Evolutionary conservation across 2,113 vertebrate species (phyloP), one percentile per base, ranked within the genome.

Genomic region (Otus sunia): DNA sequence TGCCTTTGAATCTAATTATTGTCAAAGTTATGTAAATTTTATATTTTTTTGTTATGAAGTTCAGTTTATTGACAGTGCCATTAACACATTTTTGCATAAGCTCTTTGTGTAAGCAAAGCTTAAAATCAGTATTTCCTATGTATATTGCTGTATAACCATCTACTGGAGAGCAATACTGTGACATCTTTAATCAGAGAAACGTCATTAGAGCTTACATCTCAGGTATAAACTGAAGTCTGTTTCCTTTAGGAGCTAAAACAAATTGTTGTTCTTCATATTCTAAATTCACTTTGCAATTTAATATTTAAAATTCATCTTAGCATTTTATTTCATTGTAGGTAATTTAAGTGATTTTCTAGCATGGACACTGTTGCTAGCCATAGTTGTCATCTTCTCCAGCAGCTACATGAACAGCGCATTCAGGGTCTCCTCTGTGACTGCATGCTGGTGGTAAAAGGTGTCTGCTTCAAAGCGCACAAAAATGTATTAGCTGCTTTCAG

Each of bases 391-490:
- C 99, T 99, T 45, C 99, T 99, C 11, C 99, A 99, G 98, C 99
- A 99, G 96, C 98, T 99, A 15, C 99, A 99, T 16, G 99, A 99
- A 85, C 99, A 99, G 96, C 99, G 99, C 30, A 99, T 99, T 64
- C 99, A 99, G 94, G 99, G 99, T 10, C 98, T 99, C 92, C 99
- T 99, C 23, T 99, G 99, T 76, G 99, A 99, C 98, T 99, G 99
- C 96, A 99, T 99, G 98, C 96, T 99, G 96, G 99, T 99, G 97
- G 99, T 99, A 53, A 99, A 99, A 95, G 99, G 99, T 4, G 99
- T 99, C 90, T 99, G 99, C 97, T 99, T 99, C 95, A 99, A 99
- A 97, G 99, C 99, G 3, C 99, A 99, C 94, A 99, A 99, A 97
- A 99, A 99, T 34, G 99, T 99, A 4, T 98, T 99, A 43, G 99